Evolutionary conservation across 2,113 vertebrate species (phyloP), one percentile per base, ranked within the genome.

Genomic region (Oxyruncus cristatus): DNA sequence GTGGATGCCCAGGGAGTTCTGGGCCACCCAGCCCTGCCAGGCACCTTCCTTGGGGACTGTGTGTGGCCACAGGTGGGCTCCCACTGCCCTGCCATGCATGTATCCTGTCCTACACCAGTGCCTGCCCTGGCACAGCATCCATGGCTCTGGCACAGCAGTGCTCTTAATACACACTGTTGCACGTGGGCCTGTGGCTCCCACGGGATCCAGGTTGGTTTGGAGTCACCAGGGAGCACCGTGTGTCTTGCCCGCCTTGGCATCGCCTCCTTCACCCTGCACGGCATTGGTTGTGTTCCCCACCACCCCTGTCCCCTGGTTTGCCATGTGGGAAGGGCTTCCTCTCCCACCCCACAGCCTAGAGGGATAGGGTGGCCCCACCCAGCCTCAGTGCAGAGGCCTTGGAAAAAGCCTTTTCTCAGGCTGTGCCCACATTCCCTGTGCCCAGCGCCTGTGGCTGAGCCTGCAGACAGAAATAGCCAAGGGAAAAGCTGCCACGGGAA

Each of bases 201-300:
- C 0, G 19, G 68, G 88, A 76, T n/a, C 49, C 65, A 61, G 92
- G 82, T 91, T 63, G 88, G 22, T 92, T 92, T 47, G 82, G 74
- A 32, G 19, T 59, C 93, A 37, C 85, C 33, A 14, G 82, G 77
- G 85, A 95, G 71, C 88, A 27, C 30, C 5, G 4, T 0, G 5
- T 11, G 21, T 46, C 70, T 66, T 4, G 0, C 2, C 41, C 5
- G 20, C 59, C 68, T 44, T 12, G 50, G 84, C 46, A 53, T 21
- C 0, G 0, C 58, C 61, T 53, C 32, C 50, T 42, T 19, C 0
- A 1, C 58, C 49, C 16, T 4, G 37, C 18, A 3, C 0, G 0
- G 17, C 3, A 14, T 27, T 0, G 0, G 41, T 41, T 2, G 1
- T 0, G 21, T 9, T 47, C 26, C 35, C 9, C 23, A 22, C 12